A percentile compares a stretch with the other conserved stretches of the same genome.
phyloP scores from a whole-genome alignment of 2,888 invertebrate species.

The Eilema griseolum region DNA sequence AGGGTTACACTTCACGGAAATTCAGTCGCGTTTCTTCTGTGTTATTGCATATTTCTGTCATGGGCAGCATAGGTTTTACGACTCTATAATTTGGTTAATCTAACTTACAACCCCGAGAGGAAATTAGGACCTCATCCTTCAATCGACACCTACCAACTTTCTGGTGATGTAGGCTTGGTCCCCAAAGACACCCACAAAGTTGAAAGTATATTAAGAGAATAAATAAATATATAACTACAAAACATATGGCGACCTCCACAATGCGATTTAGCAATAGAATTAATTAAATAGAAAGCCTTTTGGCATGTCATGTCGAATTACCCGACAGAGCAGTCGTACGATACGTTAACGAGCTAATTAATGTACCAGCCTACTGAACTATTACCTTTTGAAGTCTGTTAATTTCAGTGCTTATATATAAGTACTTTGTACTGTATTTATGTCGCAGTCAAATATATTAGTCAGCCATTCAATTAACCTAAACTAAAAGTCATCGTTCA shows the following conservation, averaged over 20 bases:
- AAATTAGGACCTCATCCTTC: neutral
- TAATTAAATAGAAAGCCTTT: conserved; percentile 18
- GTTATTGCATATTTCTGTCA: too few relatives aligned
- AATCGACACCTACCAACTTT: neutral
- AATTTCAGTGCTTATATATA: neutral
- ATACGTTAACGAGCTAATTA: neutral
- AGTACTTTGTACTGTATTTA: neutral
- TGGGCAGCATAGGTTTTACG: too few relatives aligned
- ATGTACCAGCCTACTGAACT: neutral
- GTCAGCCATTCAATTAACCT: too few relatives aligned
- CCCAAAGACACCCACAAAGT: too few relatives aligned
- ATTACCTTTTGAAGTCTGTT: neutral
- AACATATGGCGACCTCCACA: neutral
- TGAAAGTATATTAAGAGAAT: neutral
- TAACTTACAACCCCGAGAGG: neutral
- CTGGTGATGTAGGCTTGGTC: neutral
- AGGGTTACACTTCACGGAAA: too few relatives aligned
- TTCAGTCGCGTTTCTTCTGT: too few relatives aligned
- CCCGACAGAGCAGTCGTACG: neutral
- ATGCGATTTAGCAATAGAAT: conserved; percentile 5
- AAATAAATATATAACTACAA: neutral
- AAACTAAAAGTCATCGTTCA: too few relatives aligned
- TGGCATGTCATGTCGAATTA: conserved; percentile 15
- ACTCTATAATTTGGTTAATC: neutral
- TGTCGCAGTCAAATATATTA: too few relatives aligned